These are phyloP conservation scores for Noctua janthe DNA, from an alignment of 2,888 invertebrate genomes.

Conservation along the genomic window DNA sequence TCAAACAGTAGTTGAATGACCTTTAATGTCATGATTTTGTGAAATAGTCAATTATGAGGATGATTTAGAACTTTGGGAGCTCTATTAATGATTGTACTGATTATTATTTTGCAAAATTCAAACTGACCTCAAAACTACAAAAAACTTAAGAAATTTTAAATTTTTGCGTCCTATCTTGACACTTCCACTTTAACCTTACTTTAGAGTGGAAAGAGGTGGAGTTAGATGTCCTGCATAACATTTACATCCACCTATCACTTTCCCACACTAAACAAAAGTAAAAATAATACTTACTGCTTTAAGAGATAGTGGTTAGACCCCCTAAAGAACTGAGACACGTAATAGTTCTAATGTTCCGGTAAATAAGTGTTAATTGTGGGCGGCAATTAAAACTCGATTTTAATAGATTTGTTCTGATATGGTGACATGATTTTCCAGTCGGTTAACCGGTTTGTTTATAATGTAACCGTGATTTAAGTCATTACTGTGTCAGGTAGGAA, in stretches of 20 bases:
- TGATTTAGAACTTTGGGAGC: not conserved
- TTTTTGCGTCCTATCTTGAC: not conserved
- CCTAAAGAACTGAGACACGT: conserved; percentile 35
- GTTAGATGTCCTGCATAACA: not conserved
- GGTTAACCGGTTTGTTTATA: not conserved
- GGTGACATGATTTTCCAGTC: conserved; percentile 50
- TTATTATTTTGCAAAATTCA: not conserved
- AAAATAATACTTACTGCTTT: not conserved
- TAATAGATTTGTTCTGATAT: not conserved
- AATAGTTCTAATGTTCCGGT: conserved; percentile 25
- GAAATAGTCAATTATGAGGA: not conserved
- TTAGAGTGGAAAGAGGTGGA: not conserved
- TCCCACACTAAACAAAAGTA: not conserved
- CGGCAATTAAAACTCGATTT: conserved; percentile 45
- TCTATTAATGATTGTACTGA: not conserved
- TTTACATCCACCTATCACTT: not conserved
- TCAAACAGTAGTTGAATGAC: not conserved
- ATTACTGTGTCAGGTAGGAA: conserved; percentile 4
- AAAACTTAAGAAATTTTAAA: not conserved
- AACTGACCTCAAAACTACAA: not conserved
- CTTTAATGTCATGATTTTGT: not conserved
- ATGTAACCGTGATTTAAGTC: conserved; percentile 5
- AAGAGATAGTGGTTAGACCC: not conserved
- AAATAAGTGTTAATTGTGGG: conserved; percentile 12
- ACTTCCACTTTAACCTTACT: not conserved